Base-by-base conservation (phyloP, 2,888 invertebrate species). In the Busseola fusca region DNA sequence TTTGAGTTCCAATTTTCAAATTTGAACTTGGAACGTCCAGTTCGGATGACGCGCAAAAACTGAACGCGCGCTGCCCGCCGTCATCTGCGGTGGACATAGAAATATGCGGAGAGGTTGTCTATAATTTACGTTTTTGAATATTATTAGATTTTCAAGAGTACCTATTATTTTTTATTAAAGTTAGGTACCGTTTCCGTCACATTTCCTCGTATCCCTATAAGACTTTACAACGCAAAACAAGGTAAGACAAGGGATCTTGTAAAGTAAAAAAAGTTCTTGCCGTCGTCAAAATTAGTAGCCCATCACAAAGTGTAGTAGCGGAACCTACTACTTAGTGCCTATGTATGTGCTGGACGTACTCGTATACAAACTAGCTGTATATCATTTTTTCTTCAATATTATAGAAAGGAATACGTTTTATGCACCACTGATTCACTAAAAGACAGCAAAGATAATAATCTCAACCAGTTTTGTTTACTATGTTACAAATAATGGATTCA, bases 11-110 rank as follows among this genome's bases (percentile, higher is more conserved):
- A 94, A 95, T 95, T 95, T 95, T 95, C 94, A 94, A 95, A 95
- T 95, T 95, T 95, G 95, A 95, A 95, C 95, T 94, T 95, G 95
- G 94, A 93, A 92, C 94, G 95, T 94, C 95, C 95, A 95, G 95
- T 94, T 94, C 88, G 92, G 93, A 93, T 93, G 94, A 92, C 89
- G 93, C 85, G 91, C 95, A 95, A 95, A 95, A 95, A 95, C 93
- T 94, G 91, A 93, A 93, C 94, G 90, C 93, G 93, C 93, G 91
- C 90, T 93, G 93, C 91, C 90, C 91, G 89, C 89, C 93, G 95
- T 94, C 95, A 95, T 95, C 94, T 94, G 93, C 90, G 84, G 52
- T 40, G 87, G 72, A 90, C 89, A 93, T 58, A 21, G 83, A 65
- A 69, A 67, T 7, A 27, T 10, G 37, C 90, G 73, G 93, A 94